Percentiles rank a stretch among this genome's conserved stretches.
phyloP scores from a whole-genome alignment of 2,888 invertebrate genomes.

The Thecophora atra region DNA sequence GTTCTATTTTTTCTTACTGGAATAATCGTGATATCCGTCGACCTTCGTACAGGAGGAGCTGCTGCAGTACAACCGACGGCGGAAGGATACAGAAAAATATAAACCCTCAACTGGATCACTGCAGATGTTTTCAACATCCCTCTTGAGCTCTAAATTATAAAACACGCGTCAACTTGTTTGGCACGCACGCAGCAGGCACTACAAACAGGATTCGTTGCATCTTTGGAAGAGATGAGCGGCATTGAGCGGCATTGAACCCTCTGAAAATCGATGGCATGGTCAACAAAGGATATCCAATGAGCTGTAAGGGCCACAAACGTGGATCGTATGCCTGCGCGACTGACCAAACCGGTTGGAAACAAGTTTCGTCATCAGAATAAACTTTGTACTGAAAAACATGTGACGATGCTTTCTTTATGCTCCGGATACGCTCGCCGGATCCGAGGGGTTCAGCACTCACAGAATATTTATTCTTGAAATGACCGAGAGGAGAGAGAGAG shows the following conservation, averaged over 20 bases:
- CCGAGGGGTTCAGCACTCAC: no score
- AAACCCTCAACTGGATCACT: slow-evolving; percentile 42
- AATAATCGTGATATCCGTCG: not conserved
- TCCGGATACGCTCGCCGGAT: no score
- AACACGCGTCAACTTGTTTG: slow-evolving; percentile 49
- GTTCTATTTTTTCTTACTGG: not conserved
- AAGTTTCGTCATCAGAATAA: not conserved
- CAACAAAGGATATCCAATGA: not conserved
- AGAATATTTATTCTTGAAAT: no score
- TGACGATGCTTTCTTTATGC: no score
- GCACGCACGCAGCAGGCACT: slow-evolving; percentile 42
- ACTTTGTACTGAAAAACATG: not conserved
- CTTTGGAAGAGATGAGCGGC: slow-evolving; percentile 35
- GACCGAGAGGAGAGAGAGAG: no score
- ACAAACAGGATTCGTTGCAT: slow-evolving; percentile 14
- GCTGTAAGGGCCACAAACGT: not conserved
- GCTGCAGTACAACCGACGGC: not conserved
- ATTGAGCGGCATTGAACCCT: slow-evolving; percentile 2
- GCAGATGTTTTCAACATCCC: slow-evolving; percentile 57
- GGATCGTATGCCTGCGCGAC: slow-evolving; percentile 1
- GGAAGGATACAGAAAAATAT: not conserved
- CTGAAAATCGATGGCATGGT: not conserved
- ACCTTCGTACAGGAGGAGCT: not conserved
- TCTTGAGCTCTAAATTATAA: slow-evolving; percentile 47
- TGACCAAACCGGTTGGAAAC: slow-evolving; percentile 22